phyloP scores from a whole-genome alignment of 2,113 vertebrate genomes.

The Felis chaus region DNA sequence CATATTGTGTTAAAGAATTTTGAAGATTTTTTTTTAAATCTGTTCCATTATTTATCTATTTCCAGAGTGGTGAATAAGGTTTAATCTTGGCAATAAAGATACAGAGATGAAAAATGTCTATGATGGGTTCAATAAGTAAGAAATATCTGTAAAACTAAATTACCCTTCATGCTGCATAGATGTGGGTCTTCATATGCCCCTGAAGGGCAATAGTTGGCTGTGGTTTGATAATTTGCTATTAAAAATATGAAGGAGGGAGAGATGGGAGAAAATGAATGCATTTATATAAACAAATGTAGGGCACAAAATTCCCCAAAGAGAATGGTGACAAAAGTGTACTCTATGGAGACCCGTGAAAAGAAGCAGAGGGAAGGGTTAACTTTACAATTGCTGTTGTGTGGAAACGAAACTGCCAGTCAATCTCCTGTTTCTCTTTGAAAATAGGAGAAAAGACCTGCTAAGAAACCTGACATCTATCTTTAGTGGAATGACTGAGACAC shows the following conservation, averaged over 20 bases:
- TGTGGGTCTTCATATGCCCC: neutral
- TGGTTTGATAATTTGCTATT: slow-evolving; percentile 28
- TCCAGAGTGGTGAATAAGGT: slow-evolving; percentile 34
- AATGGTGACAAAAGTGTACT: neutral
- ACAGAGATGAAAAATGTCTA: slow-evolving; percentile 48
- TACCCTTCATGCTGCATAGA: neutral
- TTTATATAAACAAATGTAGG: neutral
- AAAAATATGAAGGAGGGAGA: slow-evolving; percentile 9
- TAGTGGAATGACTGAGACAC: neutral
- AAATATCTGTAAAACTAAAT: slow-evolving; percentile 48
- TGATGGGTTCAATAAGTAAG: slow-evolving; percentile 24
- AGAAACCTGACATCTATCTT: neutral
- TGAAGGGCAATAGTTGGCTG: neutral
- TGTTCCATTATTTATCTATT: slow-evolving; percentile 60
- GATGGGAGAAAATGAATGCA: neutral
- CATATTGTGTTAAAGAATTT: slow-evolving; percentile 51
- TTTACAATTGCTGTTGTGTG: neutral
- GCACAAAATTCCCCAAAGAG: neutral
- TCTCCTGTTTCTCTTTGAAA: neutral
- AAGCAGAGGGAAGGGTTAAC: neutral
- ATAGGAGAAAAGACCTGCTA: neutral
- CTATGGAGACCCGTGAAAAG: neutral
- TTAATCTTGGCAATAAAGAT: slow-evolving; percentile 54
- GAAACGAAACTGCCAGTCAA: neutral
- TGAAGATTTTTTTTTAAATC: slow-evolving; percentile 48